A percentile compares a stretch with the other conserved stretches of the same genome.
These are phyloP conservation scores for Oenanthe melanoleuca DNA, from an alignment of 2,113 vertebrate species.

Conservation along the genomic window DNA sequence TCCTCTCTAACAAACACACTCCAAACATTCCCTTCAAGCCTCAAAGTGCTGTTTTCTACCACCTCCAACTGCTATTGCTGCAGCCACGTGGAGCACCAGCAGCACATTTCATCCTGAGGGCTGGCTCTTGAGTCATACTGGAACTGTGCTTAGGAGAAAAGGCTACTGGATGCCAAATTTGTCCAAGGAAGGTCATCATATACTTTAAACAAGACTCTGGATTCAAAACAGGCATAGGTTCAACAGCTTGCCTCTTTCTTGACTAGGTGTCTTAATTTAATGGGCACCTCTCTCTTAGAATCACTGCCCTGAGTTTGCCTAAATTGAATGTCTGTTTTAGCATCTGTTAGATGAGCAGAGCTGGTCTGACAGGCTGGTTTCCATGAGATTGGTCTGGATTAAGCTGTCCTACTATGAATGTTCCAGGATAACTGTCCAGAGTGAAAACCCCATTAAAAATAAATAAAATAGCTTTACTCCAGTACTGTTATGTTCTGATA, in stretches of 20 bases:
- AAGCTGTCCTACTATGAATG: background rate
- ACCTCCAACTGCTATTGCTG: background rate
- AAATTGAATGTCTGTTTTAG: background rate
- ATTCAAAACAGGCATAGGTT: background rate
- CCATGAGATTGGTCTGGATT: background rate
- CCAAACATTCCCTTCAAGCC: background rate
- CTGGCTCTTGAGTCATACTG: background rate
- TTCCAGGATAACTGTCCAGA: background rate
- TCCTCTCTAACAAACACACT: background rate
- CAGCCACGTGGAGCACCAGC: background rate
- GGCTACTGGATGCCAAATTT: background rate
- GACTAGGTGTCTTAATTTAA: background rate
- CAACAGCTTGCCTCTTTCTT: background rate
- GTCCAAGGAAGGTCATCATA: background rate
- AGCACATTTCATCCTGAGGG: background rate
- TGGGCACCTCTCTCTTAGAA: background rate
- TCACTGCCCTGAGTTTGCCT: background rate
- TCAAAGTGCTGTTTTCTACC: background rate
- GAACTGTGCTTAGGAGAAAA: background rate
- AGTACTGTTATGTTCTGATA: background rate
- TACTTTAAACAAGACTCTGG: background rate
- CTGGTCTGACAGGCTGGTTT: rapidly evolving
- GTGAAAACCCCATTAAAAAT: background rate
- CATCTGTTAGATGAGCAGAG: background rate
- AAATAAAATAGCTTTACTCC: background rate